phyloP scores from a whole-genome alignment of 2,888 invertebrate genomes.

The Polydrusus pterygomalis region DNA sequence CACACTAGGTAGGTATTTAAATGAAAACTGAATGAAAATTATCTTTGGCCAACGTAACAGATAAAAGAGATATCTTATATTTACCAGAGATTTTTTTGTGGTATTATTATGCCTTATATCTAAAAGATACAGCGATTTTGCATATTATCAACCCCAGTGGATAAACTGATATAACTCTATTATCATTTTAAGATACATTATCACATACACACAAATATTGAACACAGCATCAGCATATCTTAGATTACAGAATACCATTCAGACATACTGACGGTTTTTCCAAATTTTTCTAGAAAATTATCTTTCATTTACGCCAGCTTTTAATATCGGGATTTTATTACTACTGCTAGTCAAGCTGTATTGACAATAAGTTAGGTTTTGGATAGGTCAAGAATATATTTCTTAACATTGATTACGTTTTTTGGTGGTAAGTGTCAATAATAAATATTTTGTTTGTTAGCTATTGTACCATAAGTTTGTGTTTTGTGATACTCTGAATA shows the following conservation, averaged over 20 bases:
- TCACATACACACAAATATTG: conserved; percentile 58
- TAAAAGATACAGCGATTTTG: conserved; percentile 60
- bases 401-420: background rate
- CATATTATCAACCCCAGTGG: conserved; percentile 63
- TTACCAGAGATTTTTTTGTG: conserved; percentile 66
- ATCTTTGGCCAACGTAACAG: conserved; percentile 63
- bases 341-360: background rate
- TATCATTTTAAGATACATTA: conserved; percentile 63
- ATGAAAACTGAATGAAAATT: conserved; percentile 60
- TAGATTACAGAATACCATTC: conserved; percentile 71
- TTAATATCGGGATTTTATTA: conserved; percentile 1
- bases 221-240: conserved; percentile 62
- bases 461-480: too few relatives aligned
- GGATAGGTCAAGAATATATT: conserved; percentile 1
- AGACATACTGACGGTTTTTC: conserved; percentile 60
- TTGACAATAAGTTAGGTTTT: background rate
- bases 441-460: background rate
- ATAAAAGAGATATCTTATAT: conserved; percentile 67
- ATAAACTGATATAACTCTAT: conserved; percentile 62
- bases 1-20: conserved; percentile 3
- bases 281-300: conserved; percentile 52
- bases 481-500: too few relatives aligned
- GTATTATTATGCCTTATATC: conserved; percentile 61
- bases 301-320: conserved; percentile 45
- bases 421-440: background rate